A percentile compares a stretch with the other conserved stretches of the same genome.
These are phyloP conservation scores for Chrysochloris asiatica DNA, from an alignment of 2,113 vertebrate species.

Conservation along the genomic window DNA sequence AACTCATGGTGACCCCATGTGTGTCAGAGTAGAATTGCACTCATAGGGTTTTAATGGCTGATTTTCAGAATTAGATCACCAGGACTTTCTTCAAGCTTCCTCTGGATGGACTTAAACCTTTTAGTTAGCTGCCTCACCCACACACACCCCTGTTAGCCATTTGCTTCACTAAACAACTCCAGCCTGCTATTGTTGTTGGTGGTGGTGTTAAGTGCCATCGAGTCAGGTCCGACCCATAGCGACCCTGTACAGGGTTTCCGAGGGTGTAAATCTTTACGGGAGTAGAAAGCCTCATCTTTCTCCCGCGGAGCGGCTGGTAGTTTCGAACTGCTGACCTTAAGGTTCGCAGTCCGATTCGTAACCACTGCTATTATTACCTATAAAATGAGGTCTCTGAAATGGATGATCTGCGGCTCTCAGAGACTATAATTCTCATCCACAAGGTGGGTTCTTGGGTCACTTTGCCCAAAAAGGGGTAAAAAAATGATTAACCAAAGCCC, in stretches of 20 bases:
- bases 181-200: too few species aligned
- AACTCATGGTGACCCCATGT: neutral
- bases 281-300: too few species aligned
- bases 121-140: neutral
- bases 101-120: neutral
- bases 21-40: neutral
- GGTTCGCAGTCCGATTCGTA: too few species aligned
- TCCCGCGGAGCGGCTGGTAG: too few species aligned
- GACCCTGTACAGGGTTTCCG: too few species aligned
- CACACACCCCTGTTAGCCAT: too few species aligned
- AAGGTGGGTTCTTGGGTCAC: constrained; percentile 40
- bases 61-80: neutral
- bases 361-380: constrained; percentile 20
- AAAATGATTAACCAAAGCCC: constrained; percentile 52
- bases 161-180: too few species aligned
- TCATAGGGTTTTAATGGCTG: neutral
- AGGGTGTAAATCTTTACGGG: too few species aligned
- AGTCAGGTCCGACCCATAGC: too few species aligned
- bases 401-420: constrained; percentile 19
- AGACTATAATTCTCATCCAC: constrained; percentile 53
- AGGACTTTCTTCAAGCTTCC: neutral
- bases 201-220: too few species aligned
- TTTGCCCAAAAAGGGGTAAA: constrained; percentile 61
- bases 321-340: neutral
- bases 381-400: constrained; percentile 74